Conservation (phyloP, 1,140 invertebrate species). For the Argopecten irradians region DNA sequence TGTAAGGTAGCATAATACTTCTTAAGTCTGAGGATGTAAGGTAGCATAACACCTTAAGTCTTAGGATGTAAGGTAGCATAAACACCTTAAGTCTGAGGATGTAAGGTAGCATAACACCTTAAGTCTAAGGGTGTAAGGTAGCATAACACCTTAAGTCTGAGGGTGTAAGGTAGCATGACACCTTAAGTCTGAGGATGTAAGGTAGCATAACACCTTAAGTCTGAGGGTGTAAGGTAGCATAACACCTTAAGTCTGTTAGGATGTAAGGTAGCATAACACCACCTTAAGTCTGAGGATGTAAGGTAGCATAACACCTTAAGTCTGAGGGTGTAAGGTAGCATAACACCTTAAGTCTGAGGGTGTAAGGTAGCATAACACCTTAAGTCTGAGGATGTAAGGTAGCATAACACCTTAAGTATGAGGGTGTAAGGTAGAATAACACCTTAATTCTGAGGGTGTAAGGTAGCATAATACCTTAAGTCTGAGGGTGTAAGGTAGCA, state of each 20-base stretch:
- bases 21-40: not conserved
- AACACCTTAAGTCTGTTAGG: not conserved
- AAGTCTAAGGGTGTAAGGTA: not conserved
- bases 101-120: not conserved
- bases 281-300: too few species aligned
- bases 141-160: not conserved
- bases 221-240: not conserved
- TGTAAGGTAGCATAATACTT: not conserved
- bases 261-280: too few species aligned
- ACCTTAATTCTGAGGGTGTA: not conserved
- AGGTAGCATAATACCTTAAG: not conserved
- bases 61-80: too few species aligned
- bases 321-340: not conserved
- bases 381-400: not conserved
- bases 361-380: not conserved
- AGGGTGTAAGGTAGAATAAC: not conserved
- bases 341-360: not conserved
- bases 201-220: not conserved
- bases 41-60: not conserved
- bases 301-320: not conserved
- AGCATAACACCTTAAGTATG: not conserved
- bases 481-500: too few species aligned
- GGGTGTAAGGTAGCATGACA: not conserved
- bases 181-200: not conserved
- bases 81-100: too few species aligned